Evolutionary conservation across 2,888 invertebrate genomes (phyloP), one percentile per base, ranked within the genome.

Genomic region (Tenthredo distinguenda): DNA sequence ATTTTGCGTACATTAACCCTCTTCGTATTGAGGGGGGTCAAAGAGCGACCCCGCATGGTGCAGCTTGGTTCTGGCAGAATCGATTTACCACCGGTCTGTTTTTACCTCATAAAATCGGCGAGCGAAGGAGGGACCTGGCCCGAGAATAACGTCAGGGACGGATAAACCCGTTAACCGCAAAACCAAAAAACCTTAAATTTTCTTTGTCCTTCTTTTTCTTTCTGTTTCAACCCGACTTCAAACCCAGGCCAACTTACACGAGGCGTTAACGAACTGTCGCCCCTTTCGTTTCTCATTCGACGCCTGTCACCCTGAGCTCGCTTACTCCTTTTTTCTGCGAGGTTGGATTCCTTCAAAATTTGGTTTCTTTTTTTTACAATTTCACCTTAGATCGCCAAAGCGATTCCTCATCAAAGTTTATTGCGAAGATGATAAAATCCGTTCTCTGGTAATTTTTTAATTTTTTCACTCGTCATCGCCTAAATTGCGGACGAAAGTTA

Each of bases 1-100:
- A 87, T 87, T 85, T 87, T 81, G 85, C 74, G 81, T 81, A 83
- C 18, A 50, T 62, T 62, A 62, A 62, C 26, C 62, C 62, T 62
- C 62, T 26, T 26, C 62, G 62, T 62, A 62, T 62, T 62, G 62
- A 62, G 15, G 15, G 15, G 26, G 62, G 62, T 62, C 62, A 62
- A 62, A 62, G 26, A 26, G 62, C 3, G 4, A 62, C 21, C 10
- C 26, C 62, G 26, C 26, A 26, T 10, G 26, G 12, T 21, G 26
- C 62, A 62, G 62, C 3, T 62, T 62, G 62, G 26, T 62, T 62
- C 21, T 62, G 62, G 12, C 62, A 62, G 62, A 62, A 62, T 62
- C 62, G 62, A 62, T 62, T 62, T 62, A 26, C 2, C 62, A 26
- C 26, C 10, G 62, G 62, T 12, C 62, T 21, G 62, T 62, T 62